Evolutionary conservation across 2,888 invertebrate genomes (phyloP).

Genomic region (Synergus gifuensis): DNA sequence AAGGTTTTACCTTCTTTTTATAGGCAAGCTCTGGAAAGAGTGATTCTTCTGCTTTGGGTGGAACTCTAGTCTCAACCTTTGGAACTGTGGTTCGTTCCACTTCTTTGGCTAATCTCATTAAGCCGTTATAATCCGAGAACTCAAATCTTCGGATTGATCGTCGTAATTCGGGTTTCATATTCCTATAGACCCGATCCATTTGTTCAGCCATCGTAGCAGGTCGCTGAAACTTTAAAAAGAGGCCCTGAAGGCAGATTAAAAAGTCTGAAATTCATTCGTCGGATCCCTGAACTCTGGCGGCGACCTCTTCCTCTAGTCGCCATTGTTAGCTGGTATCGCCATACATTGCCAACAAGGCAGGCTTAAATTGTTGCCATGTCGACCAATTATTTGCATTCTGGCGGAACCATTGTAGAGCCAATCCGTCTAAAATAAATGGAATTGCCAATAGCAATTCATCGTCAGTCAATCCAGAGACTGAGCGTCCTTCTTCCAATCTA

Average conservation of each 20-base stretch:
- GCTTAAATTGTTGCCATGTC: constrained; percentile 41
- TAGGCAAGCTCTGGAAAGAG: background rate
- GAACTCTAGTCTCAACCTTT: background rate
- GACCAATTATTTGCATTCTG: background rate
- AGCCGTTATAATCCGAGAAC: constrained; percentile 35
- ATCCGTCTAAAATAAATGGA: constrained; percentile 9
- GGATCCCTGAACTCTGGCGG: constrained; percentile 37
- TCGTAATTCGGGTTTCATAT: constrained; percentile 41
- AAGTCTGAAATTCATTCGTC: constrained; percentile 34
- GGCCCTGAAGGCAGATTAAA: constrained; percentile 27
- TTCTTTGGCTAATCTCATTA: constrained; percentile 3
- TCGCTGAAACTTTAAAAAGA: background rate
- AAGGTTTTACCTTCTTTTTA: background rate
- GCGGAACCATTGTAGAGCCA: constrained; percentile 44
- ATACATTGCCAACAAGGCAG: constrained; percentile 19
- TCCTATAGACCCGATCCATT: constrained; percentile 43
- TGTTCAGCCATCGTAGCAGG: constrained; percentile 25
- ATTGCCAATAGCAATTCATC: constrained; percentile 27
- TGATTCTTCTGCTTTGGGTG: background rate
- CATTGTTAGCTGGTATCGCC: constrained; percentile 27
- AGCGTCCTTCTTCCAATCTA: constrained; percentile 40
- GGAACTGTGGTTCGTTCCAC: background rate
- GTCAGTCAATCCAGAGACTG: background rate
- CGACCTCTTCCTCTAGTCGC: constrained; percentile 25
- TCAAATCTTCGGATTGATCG: constrained; percentile 28